These are phyloP conservation scores for Nephrotoma appendiculata DNA, from an alignment of 2,888 invertebrate genomes.

Conservation along the genomic window DNA sequence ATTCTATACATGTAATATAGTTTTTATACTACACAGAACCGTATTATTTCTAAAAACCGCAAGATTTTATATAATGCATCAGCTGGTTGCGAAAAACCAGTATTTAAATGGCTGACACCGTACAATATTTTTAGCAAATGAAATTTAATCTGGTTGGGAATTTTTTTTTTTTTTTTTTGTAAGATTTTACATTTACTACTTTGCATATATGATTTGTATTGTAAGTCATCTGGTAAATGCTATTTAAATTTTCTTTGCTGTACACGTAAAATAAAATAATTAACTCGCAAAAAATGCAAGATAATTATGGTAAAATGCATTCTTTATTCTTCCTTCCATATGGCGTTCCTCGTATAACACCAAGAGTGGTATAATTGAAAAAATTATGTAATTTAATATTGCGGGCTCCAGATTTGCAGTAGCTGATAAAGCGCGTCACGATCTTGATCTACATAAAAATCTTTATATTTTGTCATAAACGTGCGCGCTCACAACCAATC, in stretches of 20 bases:
- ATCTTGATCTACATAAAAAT: background rate
- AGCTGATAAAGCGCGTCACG: background rate
- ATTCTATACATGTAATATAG: background rate
- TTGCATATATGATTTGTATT: background rate
- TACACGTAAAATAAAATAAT: background rate
- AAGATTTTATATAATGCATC: background rate
- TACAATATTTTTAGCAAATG: background rate
- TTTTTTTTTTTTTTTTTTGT: background rate
- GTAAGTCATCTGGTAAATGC: slow-evolving; percentile 1
- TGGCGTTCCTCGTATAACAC: background rate
- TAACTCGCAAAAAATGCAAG: background rate
- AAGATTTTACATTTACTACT: background rate
- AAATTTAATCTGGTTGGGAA: slow-evolving; percentile 1
- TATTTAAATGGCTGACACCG: background rate
- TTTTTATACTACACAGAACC: no score
- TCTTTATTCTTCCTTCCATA: background rate
- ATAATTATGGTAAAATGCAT: background rate
- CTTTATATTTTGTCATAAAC: background rate
- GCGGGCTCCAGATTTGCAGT: background rate
- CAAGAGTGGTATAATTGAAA: background rate
- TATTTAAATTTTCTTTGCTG: background rate
- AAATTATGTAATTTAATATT: background rate
- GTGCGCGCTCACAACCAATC: no score
- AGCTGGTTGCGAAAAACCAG: background rate
- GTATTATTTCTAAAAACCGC: background rate